Conservation (phyloP, 1,140 invertebrate genomes). For the Battus philenor region DNA sequence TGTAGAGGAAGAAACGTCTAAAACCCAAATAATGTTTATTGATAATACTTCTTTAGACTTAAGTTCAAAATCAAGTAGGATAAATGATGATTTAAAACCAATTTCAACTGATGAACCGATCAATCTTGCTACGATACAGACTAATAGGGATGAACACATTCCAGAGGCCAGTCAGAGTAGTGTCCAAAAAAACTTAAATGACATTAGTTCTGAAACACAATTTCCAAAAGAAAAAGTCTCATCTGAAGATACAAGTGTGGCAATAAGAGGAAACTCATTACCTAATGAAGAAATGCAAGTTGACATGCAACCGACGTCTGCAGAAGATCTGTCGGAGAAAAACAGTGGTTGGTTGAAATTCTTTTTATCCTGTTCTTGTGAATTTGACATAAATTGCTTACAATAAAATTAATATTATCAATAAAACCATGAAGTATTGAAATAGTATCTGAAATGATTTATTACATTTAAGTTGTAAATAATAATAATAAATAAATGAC, state of each 20-base stretch:
- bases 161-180: slow-evolving; percentile 29
- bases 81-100: slow-evolving; percentile 41
- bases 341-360: slow-evolving; percentile 52
- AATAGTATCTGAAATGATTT: too few relatives aligned
- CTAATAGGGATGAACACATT: slow-evolving; percentile 51
- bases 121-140: slow-evolving; percentile 56
- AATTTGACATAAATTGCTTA: too few relatives aligned
- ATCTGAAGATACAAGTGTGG: slow-evolving; percentile 27
- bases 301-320: slow-evolving; percentile 51
- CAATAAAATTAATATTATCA: too few relatives aligned
- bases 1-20: slow-evolving; percentile 59
- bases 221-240: slow-evolving; percentile 31
- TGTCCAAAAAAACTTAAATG: slow-evolving; percentile 32
- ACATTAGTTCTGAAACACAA: slow-evolving; percentile 29
- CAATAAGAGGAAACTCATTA: slow-evolving; percentile 26
- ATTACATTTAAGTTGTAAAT: too few relatives aligned
- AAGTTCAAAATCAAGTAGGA: slow-evolving; percentile 54
- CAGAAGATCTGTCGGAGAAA: slow-evolving; percentile 66
- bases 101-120: slow-evolving; percentile 56
- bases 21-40: slow-evolving; percentile 47
- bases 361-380: too few relatives aligned
- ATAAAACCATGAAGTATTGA: too few relatives aligned
- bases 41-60: slow-evolving; percentile 59
- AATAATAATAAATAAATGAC: too few relatives aligned
- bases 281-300: slow-evolving; percentile 62